phyloP scores from a whole-genome alignment of 2,797 vertebrate genomes.

The Lagorchestes hirsutus region DNA sequence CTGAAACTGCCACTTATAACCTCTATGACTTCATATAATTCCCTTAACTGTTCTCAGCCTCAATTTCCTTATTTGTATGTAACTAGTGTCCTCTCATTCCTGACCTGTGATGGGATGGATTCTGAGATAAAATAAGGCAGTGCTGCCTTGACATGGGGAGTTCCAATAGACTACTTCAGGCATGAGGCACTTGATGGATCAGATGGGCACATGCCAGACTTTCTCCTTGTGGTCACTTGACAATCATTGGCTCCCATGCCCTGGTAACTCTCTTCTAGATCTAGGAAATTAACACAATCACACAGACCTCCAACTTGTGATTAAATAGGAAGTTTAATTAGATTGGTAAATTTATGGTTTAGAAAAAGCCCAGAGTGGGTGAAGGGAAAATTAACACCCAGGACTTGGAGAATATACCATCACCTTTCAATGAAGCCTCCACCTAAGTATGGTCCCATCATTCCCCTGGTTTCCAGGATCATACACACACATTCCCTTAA shows the following conservation, averaged over 20 bases:
- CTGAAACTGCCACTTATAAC: background rate
- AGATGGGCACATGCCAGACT: background rate
- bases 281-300: background rate
- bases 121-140: background rate
- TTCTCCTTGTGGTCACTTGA: background rate
- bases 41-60: background rate
- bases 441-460: background rate
- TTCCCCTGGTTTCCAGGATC: background rate
- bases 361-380: too few relatives aligned
- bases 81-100: background rate
- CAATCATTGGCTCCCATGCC: background rate
- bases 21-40: background rate
- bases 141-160: background rate
- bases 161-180: background rate
- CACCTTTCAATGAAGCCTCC: background rate
- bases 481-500: background rate
- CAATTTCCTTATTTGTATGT: background rate
- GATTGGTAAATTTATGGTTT: background rate
- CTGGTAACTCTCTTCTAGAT: background rate
- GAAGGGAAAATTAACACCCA: too few relatives aligned
- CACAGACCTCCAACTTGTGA: background rate
- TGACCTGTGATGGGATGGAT: background rate
- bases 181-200: background rate
- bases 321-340: background rate
- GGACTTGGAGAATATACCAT: background rate